A percentile compares a stretch with the other conserved stretches of the same genome.
phyloP scores from a whole-genome alignment of 1,140 invertebrate species.

The Heliconius hermathena region DNA sequence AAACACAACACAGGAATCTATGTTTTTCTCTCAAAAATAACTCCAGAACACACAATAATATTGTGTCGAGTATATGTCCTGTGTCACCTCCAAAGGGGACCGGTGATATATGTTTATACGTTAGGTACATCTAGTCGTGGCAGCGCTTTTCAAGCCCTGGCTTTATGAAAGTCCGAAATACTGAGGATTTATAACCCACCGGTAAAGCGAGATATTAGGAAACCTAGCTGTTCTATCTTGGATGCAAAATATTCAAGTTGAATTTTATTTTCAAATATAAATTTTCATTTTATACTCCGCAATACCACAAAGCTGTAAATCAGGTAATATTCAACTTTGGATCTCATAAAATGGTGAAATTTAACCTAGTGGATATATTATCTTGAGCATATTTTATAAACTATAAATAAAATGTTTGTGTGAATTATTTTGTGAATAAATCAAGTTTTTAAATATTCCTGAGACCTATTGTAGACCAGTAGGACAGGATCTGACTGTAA shows the following conservation, averaged over 20 bases:
- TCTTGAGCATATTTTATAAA: neutral
- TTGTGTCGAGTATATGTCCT: constrained; percentile 11
- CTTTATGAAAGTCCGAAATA: constrained; percentile 44
- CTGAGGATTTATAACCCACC: constrained; percentile 37
- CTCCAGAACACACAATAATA: constrained; percentile 5
- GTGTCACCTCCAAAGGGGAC: constrained; percentile 17
- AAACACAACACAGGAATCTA: constrained; percentile 5
- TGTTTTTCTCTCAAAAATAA: constrained; percentile 5
- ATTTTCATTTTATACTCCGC: constrained; percentile 10
- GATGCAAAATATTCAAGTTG: constrained; percentile 10
- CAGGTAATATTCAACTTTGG: constrained; percentile 3
- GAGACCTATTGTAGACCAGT: too few relatives aligned
- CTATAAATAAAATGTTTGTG: neutral
- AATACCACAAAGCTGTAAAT: constrained; percentile 3
- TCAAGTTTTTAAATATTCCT: too few relatives aligned
- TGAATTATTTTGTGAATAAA: neutral
- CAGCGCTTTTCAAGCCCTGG: constrained; percentile 29
- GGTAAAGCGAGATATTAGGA: constrained; percentile 32
- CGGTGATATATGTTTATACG: constrained; percentile 24
- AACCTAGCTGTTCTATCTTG: constrained; percentile 23
- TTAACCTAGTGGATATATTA: neutral
- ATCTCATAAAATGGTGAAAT: constrained; percentile 9
- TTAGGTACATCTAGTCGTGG: constrained; percentile 16
- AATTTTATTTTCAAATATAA: constrained; percentile 12
- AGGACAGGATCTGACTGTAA: too few relatives aligned